A percentile compares a stretch with the other conserved stretches of the same genome.
These are phyloP conservation scores for Lordiphosa clarofinis DNA, from an alignment of 1,140 invertebrate genomes.

Conservation along the genomic window DNA sequence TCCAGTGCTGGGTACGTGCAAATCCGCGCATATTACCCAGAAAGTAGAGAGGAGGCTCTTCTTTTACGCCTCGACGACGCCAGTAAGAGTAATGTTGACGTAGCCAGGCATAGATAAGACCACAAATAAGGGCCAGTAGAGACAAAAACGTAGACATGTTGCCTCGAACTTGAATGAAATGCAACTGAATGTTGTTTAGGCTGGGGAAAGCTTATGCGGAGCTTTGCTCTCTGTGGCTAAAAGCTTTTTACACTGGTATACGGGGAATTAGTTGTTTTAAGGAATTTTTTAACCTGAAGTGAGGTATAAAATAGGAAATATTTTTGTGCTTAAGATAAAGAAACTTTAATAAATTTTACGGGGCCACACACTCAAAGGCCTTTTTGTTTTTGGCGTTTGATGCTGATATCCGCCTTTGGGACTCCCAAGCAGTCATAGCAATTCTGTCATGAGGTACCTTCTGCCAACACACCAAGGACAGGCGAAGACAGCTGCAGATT, in stretches of 20 bases:
- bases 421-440: too few species aligned
- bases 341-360: too few species aligned
- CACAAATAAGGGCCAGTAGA: conserved; percentile 9
- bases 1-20: conserved; percentile 43
- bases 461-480: too few species aligned
- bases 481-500: too few species aligned
- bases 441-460: too few species aligned
- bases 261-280: not conserved
- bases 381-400: too few species aligned
- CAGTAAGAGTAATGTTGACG: conserved; percentile 76
- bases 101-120: conserved; percentile 35
- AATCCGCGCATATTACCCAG: conserved; percentile 63
- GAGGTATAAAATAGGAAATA: too few species aligned
- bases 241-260: not conserved
- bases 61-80: conserved; percentile 77
- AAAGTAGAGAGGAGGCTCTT: conserved; percentile 30
- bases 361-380: too few species aligned
- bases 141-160: conserved; percentile 33
- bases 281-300: too few species aligned
- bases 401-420: too few species aligned
- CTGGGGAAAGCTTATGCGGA: conserved; percentile 21
- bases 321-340: too few species aligned
- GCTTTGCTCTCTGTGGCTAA: not conserved
- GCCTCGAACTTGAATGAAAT: not conserved
- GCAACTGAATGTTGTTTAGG: conserved; percentile 21